phyloP scores from a whole-genome alignment of 2,797 vertebrate species.

The Epinephelus coioides region DNA sequence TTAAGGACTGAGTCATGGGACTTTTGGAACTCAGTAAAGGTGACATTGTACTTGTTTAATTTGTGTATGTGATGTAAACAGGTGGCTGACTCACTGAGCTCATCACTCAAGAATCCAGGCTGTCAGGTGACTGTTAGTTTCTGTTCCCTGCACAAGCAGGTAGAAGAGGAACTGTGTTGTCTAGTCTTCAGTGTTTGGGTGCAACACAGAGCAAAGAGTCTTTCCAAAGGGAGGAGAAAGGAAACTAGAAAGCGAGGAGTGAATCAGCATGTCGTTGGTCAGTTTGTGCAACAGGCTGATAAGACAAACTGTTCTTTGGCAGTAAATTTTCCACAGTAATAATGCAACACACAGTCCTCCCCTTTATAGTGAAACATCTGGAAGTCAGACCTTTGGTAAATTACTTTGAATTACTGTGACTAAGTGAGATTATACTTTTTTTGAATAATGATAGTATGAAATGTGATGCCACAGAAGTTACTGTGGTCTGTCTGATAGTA shows the following conservation, averaged over 20 bases:
- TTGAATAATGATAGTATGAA: neutral
- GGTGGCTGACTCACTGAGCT: constrained; percentile 15
- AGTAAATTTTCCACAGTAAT: neutral
- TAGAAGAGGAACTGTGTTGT: constrained; percentile 22
- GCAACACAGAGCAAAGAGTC: constrained; percentile 18
- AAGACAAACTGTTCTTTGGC: neutral
- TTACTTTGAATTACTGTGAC: neutral
- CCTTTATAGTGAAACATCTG: neutral
- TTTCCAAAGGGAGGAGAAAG: constrained; percentile 54
- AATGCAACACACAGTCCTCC: neutral
- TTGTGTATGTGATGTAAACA: constrained; percentile 8
- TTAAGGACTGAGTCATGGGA: neutral
- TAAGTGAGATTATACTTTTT: neutral
- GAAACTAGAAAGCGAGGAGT: constrained; percentile 51
- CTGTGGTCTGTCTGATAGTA: neutral
- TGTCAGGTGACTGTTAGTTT: constrained; percentile 55
- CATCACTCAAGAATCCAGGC: constrained; percentile 21
- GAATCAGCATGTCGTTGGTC: constrained; percentile 7
- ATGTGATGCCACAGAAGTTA: neutral
- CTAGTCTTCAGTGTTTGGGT: constrained; percentile 1
- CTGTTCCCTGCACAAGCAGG: constrained; percentile 44
- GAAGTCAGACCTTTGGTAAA: neutral
- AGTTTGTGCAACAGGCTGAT: neutral
- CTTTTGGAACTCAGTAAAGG: neutral
- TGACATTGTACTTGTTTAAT: neutral